Base-by-base conservation (phyloP, 2,888 invertebrate species). In the Criorhina ranunculi region DNA sequence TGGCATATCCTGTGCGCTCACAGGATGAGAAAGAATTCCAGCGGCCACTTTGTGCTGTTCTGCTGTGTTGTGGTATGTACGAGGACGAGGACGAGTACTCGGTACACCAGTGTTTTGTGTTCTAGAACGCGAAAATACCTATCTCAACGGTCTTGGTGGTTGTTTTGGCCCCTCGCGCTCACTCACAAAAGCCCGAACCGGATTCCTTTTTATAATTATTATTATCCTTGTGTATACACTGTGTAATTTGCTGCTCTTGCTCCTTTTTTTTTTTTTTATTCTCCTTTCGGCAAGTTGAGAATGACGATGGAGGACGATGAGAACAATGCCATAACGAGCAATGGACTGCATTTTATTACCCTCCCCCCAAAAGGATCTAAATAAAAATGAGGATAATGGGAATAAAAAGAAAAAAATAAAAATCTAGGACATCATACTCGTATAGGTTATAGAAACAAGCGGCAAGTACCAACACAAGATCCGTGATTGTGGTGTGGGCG, bases 271-370 rank as follows among this genome's bases (percentile, higher is more conserved):
- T 17, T 62, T 29, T 57, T 37, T 12, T 51, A 33, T 69, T 15
- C 49, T n/a, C 46, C 33, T 64, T 75, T 75, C 64, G 46, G 33
- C 64, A 51, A 35, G 62, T 55, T 29, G 46, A 75, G 55, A 69
- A 62, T 35, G 57, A 81, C 70, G 81, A 70, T 70, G 70, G 60
- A 53, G 53, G 51, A 72, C 15, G 62, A 42, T 8, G 67, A 46
- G 66, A 85, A 85, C 85, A 85, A 85, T 85, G 40, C 59, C 70
- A 76, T 85, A 85, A 85, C 76, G 76, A 85, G 80, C 80, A 80
- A 80, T 80, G 80, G 85, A 85, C 85, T 85, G 80, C 80, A 85
- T 80, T 85, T 85, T 85, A 85, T 80, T 80, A 80, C 62, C 55
- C 57, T 60, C 64, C 75, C 64, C n/a, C 64, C 53, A 53, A 66